A percentile compares a stretch with the other conserved stretches of the same genome.
Evolutionary conservation across 2,888 invertebrate species (phyloP).

Genomic region (Pristionchus entomophagus): DNA sequence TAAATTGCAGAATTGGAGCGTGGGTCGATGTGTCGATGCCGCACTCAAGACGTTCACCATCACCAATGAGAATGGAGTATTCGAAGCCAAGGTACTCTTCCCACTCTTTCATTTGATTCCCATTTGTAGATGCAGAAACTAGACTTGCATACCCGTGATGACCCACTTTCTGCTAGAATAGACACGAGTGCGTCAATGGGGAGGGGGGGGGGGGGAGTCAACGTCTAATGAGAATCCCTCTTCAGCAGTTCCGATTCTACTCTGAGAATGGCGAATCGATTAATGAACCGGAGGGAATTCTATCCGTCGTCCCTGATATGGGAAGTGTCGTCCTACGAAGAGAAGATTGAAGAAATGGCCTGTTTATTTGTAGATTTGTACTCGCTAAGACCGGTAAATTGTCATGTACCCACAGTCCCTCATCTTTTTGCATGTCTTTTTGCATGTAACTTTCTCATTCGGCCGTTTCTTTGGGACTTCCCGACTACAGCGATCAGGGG

Average conservation of each 20-base stretch:
- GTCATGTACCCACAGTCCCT: background rate
- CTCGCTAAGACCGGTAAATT: background rate
- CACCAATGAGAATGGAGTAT: conserved; percentile 29
- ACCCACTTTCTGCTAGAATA: background rate
- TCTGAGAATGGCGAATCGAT: background rate
- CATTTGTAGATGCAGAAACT: too few relatives aligned
- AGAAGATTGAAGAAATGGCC: background rate
- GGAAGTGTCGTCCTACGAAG: conserved; percentile 9
- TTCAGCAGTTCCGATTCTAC: conserved; percentile 42
- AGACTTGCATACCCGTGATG: too few relatives aligned
- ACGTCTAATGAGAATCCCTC: background rate
- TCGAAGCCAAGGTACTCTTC: conserved; percentile 23
- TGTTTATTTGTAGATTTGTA: background rate
- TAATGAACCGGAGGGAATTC: background rate
- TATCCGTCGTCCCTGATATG: background rate
- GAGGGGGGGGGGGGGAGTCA: too few relatives aligned
- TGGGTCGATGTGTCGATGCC: conserved; percentile 36
- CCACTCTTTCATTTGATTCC: too few relatives aligned
- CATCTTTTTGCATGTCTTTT: background rate
- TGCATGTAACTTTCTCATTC: too few relatives aligned
- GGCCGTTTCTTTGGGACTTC: background rate
- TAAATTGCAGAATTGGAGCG: conserved; percentile 33
- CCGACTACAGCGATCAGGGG: background rate
- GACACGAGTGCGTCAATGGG: conserved; percentile 4
- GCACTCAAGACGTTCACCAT: conserved; percentile 37